Base-by-base conservation (phyloP, 2,888 invertebrate species). In the Leptopilina syphax region DNA sequence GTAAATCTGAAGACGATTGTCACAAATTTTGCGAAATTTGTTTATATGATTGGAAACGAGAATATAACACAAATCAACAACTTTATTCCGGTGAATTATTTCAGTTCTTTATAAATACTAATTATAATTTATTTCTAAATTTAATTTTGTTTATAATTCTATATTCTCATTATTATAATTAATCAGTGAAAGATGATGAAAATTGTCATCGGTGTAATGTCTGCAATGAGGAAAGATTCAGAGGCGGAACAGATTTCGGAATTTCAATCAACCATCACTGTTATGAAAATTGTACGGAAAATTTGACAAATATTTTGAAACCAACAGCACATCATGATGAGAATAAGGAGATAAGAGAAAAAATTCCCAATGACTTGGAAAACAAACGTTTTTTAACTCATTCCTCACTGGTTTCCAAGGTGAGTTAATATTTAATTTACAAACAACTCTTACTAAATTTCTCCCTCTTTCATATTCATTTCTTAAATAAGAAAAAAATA, bases 21-120 rank as follows among this genome's bases (percentile, higher is more conserved):
- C 57, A 34, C n/a, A 73, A 73, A 9, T 73, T 24, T 73, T 73
- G 73, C 34, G 73, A 73, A 34, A 57, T 73, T 13, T 73, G 73
- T 41, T 57, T n/a, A 54, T 73, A 57, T 13, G 73, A 57, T 12
- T 57, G 73, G 27, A 57, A 73, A 34, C 50, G n/a, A 27, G n/a
- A 57, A 34, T 12, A 54, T 27, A 47, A 50, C 8, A 34, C 13
- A 34, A 73, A 57, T 57, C 73, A 57, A 8, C 54, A 5, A 54
- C 34, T 73, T 27, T 73, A 57, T 73, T 57, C 54, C 47, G 68
- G 68, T 68, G 41, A n/a, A 68, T 1, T 24, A 12, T 24, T 63
- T 63, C 1, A 50, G 12, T 63, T 18, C n/a, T 34, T 34, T 34
- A 34, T 3, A 34, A 63, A 3, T 18, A 63, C 24, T 18, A 24